Evolutionary conservation across 2,797 vertebrate genomes (phyloP).

Genomic region (Ptychadena robeensis): DNA sequence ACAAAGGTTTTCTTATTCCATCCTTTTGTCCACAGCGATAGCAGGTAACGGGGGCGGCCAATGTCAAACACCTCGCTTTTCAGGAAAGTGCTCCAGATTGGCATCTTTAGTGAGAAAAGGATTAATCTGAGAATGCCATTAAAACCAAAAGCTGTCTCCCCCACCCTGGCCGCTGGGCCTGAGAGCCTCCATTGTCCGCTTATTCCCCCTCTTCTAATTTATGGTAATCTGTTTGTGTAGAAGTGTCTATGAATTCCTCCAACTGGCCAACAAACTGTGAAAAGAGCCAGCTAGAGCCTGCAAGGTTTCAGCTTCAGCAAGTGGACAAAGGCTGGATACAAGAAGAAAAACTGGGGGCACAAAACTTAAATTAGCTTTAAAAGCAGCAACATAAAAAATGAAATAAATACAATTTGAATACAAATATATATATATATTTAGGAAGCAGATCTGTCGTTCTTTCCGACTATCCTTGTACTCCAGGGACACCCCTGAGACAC

Average conservation of each 20-base stretch:
- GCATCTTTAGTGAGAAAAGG: neutral
- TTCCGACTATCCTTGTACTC: too few species aligned
- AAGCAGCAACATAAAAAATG: too few species aligned
- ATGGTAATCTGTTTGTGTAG: conserved; percentile 52
- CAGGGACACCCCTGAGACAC: too few species aligned
- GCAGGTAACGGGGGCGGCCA: neutral
- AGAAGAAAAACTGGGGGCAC: too few species aligned
- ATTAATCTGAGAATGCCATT: conserved; percentile 24
- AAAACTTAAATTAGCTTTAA: too few species aligned
- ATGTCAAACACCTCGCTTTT: neutral
- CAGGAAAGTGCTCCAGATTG: conserved; percentile 2
- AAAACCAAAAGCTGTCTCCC: neutral
- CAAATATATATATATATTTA: too few species aligned
- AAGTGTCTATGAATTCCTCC: conserved; percentile 23
- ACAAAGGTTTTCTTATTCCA: conserved; percentile 3
- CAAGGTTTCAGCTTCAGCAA: neutral
- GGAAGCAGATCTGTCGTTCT: too few species aligned
- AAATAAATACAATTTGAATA: too few species aligned
- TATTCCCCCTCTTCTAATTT: conserved; percentile 27
- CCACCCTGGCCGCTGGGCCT: neutral
- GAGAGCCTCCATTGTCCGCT: conserved; percentile 11
- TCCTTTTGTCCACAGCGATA: too few species aligned
- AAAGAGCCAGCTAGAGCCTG: neutral
- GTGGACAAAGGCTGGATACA: too few species aligned
- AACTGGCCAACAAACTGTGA: conserved; percentile 10